Base-by-base conservation (phyloP, 2,797 vertebrate genomes). In the Coluber constrictor region DNA sequence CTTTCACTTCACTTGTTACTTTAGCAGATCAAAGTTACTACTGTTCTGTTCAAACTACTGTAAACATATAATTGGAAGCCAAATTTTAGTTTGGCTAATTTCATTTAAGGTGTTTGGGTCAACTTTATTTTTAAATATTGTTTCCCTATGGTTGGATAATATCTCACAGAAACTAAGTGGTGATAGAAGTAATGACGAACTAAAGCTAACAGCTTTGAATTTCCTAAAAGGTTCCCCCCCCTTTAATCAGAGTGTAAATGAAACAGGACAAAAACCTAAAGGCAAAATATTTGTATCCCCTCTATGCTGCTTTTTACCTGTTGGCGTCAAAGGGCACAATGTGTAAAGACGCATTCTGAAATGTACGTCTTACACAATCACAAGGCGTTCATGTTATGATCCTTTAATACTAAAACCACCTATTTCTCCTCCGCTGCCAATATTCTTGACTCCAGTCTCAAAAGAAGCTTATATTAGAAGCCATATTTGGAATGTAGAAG, bases 71-170 rank as follows among this genome's bases (percentile, higher is more conserved):
- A 47, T 0, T 91, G 88, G 91, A 95, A 37, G 56, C 7, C 90
- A 60, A 89, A 25, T 90, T 89, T 59, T 86, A 16, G 16, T 83
- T n/a, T 74, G 54, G 51, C 37, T 74, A 88, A 55, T 59, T 86
- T 1, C 0, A 32, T 83, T 94, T 66, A 37, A 91, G 56, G 74
- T 86, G 90, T 12, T 86, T 79, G 47, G 10, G 47, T 93, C 91
- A 93, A 90, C 88, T 95, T 96, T 96, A 92, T 95, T 94, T 94
- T 96, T 66, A 66, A 90, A 25, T 1, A 15, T 59, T 96, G 92
- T 61, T 94, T 97, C 93, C 88, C 93, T 54, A 61, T 86, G 37
- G 55, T n/a, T 90, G 93, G 86, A 5, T 57, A 94, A 90, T 61
- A 61, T 74, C 63, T 88, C 16, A 90, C 90, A 94, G 95, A 88